Percentiles rank a stretch among this genome's conserved stretches.
phyloP scores from a whole-genome alignment of 2,888 invertebrate species.

The Tetrapedia diversipes region DNA sequence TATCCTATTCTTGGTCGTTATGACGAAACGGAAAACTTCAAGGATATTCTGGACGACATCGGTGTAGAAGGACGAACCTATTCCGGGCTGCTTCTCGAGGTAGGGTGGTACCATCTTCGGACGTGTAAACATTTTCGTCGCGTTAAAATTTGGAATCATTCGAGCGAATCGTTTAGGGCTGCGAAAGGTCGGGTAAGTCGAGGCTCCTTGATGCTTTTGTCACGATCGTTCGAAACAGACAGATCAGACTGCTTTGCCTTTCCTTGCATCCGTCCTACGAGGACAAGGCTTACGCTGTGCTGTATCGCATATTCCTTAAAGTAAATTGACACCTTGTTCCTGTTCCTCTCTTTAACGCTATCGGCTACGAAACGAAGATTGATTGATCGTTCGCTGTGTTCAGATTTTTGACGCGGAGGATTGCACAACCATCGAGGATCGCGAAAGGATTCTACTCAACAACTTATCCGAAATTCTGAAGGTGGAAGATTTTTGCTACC shows the following conservation, averaged over 20 bases:
- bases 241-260: conserved; percentile 62
- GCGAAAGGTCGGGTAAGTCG: conserved; percentile 85
- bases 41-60: conserved; percentile 73
- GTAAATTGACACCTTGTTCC: conserved; percentile 44
- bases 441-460: conserved; percentile 82
- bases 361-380: no score
- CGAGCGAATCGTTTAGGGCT: conserved; percentile 77
- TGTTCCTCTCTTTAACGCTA: background rate
- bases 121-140: no score
- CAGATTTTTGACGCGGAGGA: conserved; percentile 61
- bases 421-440: conserved; percentile 68
- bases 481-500: conserved; percentile 84
- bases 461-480: conserved; percentile 77
- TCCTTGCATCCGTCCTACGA: conserved; percentile 56
- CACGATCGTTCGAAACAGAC: conserved; percentile 64
- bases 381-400: no score
- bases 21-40: conserved; percentile 83
- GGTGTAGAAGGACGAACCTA: conserved; percentile 78
- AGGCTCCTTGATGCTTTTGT: conserved; percentile 84
- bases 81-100: conserved; percentile 85
- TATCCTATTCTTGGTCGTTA: conserved; percentile 83
- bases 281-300: conserved; percentile 62
- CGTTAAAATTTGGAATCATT: background rate
- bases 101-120: no score
- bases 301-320: conserved; percentile 69